Conservation (phyloP, 2,888 invertebrate genomes). For the Ecdyonurus torrentis region DNA sequence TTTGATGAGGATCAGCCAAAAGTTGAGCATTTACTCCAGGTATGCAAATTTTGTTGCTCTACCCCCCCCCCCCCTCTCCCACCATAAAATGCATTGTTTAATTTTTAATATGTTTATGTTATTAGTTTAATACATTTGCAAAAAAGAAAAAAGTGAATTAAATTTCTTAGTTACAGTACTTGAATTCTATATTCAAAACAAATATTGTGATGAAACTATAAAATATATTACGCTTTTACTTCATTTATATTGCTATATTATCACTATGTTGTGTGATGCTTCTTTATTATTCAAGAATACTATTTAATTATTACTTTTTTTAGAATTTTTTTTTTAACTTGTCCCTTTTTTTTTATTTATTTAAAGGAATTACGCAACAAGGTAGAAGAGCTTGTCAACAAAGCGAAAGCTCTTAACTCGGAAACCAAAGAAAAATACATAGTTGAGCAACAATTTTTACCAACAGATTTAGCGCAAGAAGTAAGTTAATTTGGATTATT, state of each 20-base stretch:
- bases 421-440: slow-evolving; percentile 42
- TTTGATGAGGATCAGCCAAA: slow-evolving; percentile 54
- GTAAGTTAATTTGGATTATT: slow-evolving; percentile 13
- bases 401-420: slow-evolving; percentile 29
- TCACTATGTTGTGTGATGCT: too few relatives aligned
- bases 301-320: too few relatives aligned
- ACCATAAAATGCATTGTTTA: too few relatives aligned
- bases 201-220: too few relatives aligned
- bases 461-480: slow-evolving; percentile 56
- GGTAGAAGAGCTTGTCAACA: slow-evolving; percentile 37
- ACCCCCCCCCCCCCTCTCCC: not conserved
- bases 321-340: too few relatives aligned
- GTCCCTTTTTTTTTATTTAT: too few relatives aligned
- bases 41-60: slow-evolving; percentile 13
- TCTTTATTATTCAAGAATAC: too few relatives aligned
- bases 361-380: slow-evolving; percentile 35
- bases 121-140: not conserved
- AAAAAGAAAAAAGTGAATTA: not conserved
- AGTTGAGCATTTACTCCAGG: slow-evolving; percentile 40
- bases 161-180: not conserved
- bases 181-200: slow-evolving; percentile 10
- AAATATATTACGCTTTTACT: too few relatives aligned
- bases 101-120: too few relatives aligned
- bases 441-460: slow-evolving; percentile 40
- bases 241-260: too few relatives aligned